These are phyloP conservation scores for Florisuga fusca DNA, from an alignment of 2,797 vertebrate species.

Conservation along the genomic window DNA sequence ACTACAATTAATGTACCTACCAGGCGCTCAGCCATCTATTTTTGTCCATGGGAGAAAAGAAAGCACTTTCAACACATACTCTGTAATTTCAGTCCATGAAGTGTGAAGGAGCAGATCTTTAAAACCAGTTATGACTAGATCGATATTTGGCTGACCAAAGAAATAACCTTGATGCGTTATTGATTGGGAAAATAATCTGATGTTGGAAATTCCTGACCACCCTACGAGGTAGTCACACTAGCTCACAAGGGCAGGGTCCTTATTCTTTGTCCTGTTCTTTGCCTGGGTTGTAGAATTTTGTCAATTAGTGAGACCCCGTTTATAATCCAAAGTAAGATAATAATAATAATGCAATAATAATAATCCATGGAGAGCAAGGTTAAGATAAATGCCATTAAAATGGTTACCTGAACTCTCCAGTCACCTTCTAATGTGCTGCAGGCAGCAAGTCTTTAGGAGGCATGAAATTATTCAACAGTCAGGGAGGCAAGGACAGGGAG, in stretches of 20 bases:
- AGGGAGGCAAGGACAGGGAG: background rate
- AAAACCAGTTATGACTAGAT: background rate
- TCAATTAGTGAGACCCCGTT: background rate
- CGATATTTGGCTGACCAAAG: background rate
- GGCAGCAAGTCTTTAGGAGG: background rate
- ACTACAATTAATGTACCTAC: background rate
- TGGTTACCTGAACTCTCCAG: background rate
- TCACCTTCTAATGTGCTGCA: background rate
- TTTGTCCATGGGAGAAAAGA: background rate
- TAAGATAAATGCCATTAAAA: background rate
- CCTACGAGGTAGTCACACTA: background rate
- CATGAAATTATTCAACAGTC: background rate
- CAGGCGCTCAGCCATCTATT: background rate
- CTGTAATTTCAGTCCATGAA: background rate
- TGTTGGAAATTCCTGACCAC: background rate
- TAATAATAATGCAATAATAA: no score
- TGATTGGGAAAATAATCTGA: background rate
- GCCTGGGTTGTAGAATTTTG: background rate
- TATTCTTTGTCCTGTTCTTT: background rate
- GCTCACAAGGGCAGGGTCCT: background rate
- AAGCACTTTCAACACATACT: background rate
- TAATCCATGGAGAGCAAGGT: background rate
- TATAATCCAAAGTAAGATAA: background rate
- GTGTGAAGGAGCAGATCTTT: background rate
- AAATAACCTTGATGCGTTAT: background rate